These are phyloP conservation scores for Athene cunicularia DNA, from an alignment of 2,113 vertebrate species.

Conservation along the genomic window DNA sequence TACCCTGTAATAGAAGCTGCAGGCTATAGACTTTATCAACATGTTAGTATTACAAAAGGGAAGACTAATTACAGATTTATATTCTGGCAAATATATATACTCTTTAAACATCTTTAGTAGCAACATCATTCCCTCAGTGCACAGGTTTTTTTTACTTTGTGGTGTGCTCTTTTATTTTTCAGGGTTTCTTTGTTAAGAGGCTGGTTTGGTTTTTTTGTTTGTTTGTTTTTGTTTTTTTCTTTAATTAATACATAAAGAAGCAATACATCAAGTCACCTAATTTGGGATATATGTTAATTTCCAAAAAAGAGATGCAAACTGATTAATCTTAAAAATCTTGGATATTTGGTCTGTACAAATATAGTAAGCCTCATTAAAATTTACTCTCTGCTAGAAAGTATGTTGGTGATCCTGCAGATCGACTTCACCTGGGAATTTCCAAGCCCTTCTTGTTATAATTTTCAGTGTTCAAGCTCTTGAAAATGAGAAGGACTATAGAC, in stretches of 20 bases:
- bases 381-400: neutral
- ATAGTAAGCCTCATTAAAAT: neutral
- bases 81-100: slow-evolving; percentile 23
- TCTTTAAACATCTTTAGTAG: slow-evolving; percentile 44
- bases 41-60: slow-evolving; percentile 41
- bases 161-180: neutral
- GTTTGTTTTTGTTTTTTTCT: too few species aligned
- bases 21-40: slow-evolving; percentile 47
- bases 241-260: neutral
- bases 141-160: neutral
- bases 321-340: neutral
- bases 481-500: neutral
- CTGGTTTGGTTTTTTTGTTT: too few species aligned
- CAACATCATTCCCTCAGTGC: neutral
- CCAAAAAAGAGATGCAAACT: neutral
- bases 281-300: neutral
- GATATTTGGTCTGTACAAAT: neutral
- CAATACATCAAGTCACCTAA: neutral
- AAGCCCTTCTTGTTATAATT: neutral
- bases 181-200: neutral
- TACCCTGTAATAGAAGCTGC: neutral
- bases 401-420: neutral
- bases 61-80: slow-evolving; percentile 60
- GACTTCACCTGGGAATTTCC: neutral
- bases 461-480: neutral